Percentiles rank a stretch among this genome's conserved stretches.
These are phyloP conservation scores for Elanus axillaris DNA, from an alignment of 2,113 vertebrate genomes.

Conservation along the genomic window DNA sequence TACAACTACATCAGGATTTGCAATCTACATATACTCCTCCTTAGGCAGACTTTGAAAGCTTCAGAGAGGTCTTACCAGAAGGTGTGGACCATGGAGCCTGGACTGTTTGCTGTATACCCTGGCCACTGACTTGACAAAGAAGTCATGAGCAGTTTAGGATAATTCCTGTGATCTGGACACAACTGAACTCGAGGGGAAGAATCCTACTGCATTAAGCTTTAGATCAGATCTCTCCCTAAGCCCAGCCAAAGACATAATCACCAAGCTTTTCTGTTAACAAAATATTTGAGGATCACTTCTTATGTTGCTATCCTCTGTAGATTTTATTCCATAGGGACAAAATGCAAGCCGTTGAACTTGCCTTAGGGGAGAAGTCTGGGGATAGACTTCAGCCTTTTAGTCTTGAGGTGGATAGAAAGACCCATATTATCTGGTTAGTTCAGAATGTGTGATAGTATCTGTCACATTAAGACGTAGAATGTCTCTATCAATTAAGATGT, in stretches of 20 bases:
- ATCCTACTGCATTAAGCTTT: neutral
- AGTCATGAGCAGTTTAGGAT: neutral
- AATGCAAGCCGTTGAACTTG: neutral
- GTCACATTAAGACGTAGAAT: neutral
- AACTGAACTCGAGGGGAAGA: neutral
- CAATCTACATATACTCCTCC: neutral
- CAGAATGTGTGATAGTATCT: neutral
- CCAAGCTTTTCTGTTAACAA: neutral
- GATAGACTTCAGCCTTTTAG: neutral
- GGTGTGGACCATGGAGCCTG: neutral
- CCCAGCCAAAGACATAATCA: neutral
- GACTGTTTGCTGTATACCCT: neutral
- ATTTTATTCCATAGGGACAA: neutral
- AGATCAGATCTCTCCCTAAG: neutral
- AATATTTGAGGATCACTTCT: neutral
- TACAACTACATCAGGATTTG: neutral
- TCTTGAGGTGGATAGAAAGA: neutral
- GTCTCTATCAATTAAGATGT: neutral
- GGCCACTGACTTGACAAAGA: neutral
- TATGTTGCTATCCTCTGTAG: neutral
- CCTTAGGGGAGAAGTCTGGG: neutral
- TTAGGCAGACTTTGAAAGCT: neutral
- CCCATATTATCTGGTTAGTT: neutral
- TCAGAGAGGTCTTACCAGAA: neutral
- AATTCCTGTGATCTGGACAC: neutral